phyloP scores from a whole-genome alignment of 2,113 vertebrate genomes.

The Rhea pennata region DNA sequence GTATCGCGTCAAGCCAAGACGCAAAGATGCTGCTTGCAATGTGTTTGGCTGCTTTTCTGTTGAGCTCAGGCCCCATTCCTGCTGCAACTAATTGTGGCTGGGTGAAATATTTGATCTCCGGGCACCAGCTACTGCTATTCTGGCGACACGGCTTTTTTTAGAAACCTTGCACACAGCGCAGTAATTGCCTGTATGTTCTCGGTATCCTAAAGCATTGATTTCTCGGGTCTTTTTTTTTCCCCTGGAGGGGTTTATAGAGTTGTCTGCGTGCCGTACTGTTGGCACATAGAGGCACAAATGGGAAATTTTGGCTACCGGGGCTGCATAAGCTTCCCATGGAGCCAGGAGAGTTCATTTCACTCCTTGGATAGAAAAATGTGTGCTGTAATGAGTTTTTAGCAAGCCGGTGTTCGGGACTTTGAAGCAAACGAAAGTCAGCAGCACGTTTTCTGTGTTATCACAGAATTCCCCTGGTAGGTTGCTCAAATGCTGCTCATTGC shows the following conservation, averaged over 20 bases:
- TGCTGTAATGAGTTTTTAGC: not conserved
- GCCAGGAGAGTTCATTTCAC: not conserved
- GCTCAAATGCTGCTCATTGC: not conserved
- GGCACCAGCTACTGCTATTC: not conserved
- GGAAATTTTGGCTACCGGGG: fast-evolving
- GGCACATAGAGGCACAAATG: not conserved
- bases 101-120: not conserved
- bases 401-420: not conserved
- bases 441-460: not conserved
- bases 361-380: not conserved
- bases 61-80: not conserved
- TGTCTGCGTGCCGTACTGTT: not conserved
- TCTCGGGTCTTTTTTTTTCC: not conserved
- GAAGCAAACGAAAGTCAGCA: not conserved
- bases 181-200: not conserved
- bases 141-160: not conserved
- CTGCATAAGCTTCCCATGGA: not conserved
- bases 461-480: not conserved
- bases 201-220: not conserved
- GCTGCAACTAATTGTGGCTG: not conserved
- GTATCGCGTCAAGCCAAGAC: not conserved
- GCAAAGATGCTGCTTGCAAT: not conserved
- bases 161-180: not conserved
- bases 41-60: not conserved
- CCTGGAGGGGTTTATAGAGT: not conserved